phyloP scores from a whole-genome alignment of 2,113 vertebrate genomes.

The Lates calcarifer region DNA sequence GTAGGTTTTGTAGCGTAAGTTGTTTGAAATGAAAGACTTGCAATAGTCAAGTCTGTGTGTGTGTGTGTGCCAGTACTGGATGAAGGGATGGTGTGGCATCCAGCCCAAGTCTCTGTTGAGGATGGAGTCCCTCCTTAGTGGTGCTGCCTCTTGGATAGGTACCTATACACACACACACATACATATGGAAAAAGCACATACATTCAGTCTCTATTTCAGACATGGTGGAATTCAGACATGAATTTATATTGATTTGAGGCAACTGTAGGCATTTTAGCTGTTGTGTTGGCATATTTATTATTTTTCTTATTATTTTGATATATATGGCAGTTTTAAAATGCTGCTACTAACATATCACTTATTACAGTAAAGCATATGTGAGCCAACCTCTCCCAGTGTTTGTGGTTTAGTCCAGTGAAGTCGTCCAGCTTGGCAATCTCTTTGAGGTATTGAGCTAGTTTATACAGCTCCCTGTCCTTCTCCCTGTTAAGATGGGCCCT shows the following conservation, averaged over 20 bases:
- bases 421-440: constrained; percentile 98
- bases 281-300: neutral
- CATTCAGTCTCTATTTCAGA: neutral
- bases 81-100: constrained; percentile 82
- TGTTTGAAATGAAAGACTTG: constrained; percentile 27
- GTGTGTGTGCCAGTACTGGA: constrained; percentile 46
- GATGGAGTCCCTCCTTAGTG: constrained; percentile 85
- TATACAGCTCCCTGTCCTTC: constrained; percentile 96
- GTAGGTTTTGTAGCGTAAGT: constrained; percentile 4
- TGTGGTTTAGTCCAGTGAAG: constrained; percentile 96
- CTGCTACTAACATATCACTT: neutral
- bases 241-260: neutral
- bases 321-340: neutral
- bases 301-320: neutral
- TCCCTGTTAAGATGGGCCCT: constrained; percentile 98
- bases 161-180: constrained; percentile 83
- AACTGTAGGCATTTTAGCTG: neutral
- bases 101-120: constrained; percentile 84
- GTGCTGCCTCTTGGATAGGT: constrained; percentile 96
- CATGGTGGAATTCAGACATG: neutral
- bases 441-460: constrained; percentile 98
- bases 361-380: neutral
- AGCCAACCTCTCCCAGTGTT: constrained; percentile 97
- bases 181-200: too few species aligned
- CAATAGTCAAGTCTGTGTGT: constrained; percentile 12